These are phyloP conservation scores for Agriopis aurantiaria DNA, from an alignment of 2,888 invertebrate genomes.

Conservation along the genomic window DNA sequence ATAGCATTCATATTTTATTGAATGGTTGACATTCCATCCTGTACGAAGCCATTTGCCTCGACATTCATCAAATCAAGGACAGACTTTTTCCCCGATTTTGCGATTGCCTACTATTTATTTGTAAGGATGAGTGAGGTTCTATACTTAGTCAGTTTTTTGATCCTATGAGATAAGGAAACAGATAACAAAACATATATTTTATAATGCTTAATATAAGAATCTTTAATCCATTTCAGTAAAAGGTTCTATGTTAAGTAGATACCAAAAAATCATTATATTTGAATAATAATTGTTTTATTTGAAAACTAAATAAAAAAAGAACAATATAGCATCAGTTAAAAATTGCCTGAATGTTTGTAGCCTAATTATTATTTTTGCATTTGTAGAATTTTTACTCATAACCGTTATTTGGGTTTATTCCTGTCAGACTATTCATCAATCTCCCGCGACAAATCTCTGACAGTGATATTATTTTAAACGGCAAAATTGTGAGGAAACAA, in stretches of 20 bases:
- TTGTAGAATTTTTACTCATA: no score
- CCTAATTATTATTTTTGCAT: no score
- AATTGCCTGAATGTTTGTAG: no score
- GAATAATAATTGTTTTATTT: no score
- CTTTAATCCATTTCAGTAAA: no score
- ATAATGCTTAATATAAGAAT: no score
- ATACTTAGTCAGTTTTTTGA: not conserved
- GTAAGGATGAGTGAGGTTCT: slow-evolving; percentile 7
- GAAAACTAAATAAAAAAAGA: no score
- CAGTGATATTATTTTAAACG: slow-evolving; percentile 58
- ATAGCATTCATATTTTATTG: slow-evolving; percentile 20
- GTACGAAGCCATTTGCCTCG: slow-evolving; percentile 10
- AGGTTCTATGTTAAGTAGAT: no score
- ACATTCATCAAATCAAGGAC: slow-evolving; percentile 19
- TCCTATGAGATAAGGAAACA: no score
- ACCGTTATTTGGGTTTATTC: slow-evolving; percentile 18
- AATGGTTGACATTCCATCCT: slow-evolving; percentile 19
- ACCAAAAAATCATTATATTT: no score
- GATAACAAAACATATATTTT: no score
- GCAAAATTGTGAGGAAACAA: slow-evolving; percentile 49
- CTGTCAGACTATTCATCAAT: slow-evolving; percentile 35
- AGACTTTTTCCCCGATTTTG: slow-evolving; percentile 11
- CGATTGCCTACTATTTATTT: slow-evolving; percentile 4
- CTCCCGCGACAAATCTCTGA: slow-evolving; percentile 40
- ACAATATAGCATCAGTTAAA: no score